phyloP scores from a whole-genome alignment of 2,113 vertebrate genomes.

The Alosa alosa region DNA sequence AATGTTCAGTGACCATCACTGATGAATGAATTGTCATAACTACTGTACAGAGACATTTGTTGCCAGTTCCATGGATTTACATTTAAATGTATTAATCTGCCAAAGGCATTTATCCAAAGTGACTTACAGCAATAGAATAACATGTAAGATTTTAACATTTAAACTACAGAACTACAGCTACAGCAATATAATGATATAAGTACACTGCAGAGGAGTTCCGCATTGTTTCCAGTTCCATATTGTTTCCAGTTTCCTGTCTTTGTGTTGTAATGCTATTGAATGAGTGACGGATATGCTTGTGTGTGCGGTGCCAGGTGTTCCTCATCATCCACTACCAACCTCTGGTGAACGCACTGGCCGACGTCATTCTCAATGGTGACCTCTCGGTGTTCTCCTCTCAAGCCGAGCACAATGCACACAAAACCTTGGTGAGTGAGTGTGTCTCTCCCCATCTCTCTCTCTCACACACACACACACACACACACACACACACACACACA shows the following conservation, averaged over 20 bases:
- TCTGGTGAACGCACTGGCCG: conserved; percentile 88
- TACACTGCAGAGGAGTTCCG: too few species aligned
- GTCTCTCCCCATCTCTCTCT: background rate
- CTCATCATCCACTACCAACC: conserved; percentile 94
- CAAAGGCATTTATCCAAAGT: too few species aligned
- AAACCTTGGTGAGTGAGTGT: conserved; percentile 77
- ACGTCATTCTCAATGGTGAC: conserved; percentile 94
- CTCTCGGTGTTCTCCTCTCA: conserved; percentile 82
- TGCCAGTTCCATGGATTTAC: too few species aligned
- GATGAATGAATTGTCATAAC: too few species aligned
- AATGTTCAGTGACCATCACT: too few species aligned
- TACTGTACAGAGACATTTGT: too few species aligned
- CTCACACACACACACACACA: background rate
- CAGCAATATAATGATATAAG: too few species aligned
- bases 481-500: conserved; percentile 49
- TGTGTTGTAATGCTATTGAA: background rate
- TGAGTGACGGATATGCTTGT: background rate
- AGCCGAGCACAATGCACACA: conserved; percentile 78
- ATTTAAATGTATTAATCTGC: too few species aligned
- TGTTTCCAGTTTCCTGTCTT: background rate
- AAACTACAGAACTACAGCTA: too few species aligned
- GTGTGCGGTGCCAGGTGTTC: conserved; percentile 80
- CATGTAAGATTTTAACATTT: too few species aligned
- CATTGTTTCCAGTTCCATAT: background rate
- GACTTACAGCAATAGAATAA: too few species aligned